These are phyloP conservation scores for Sisyra nigra DNA, from an alignment of 2,888 invertebrate species.

Conservation along the genomic window DNA sequence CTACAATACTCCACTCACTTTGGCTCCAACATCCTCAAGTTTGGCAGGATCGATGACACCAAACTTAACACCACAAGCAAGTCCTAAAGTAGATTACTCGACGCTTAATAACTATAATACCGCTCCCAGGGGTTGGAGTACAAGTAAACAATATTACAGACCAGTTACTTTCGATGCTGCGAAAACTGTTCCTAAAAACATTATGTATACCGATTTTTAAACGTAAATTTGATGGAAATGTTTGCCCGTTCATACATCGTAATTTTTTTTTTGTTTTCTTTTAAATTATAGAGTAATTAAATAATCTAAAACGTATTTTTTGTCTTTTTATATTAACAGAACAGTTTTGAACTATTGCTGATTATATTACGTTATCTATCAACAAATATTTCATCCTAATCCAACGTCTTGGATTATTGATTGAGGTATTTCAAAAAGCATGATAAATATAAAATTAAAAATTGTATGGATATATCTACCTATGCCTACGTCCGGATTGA, in stretches of 20 bases:
- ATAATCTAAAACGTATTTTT: neutral
- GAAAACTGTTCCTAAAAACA: conserved; percentile 11
- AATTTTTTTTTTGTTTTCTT: neutral
- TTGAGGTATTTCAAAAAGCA: too few relatives aligned
- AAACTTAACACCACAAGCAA: conserved; percentile 9
- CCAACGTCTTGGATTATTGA: too few relatives aligned
- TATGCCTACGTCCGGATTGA: conserved; percentile 6
- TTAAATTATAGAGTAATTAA: neutral
- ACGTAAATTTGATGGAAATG: conserved; percentile 5
- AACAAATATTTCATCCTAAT: too few relatives aligned
- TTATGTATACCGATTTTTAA: conserved; percentile 37
- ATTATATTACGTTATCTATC: neutral
- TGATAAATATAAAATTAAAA: too few relatives aligned
- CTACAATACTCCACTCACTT: conserved; percentile 10
- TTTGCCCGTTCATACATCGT: neutral
- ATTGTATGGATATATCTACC: too few relatives aligned
- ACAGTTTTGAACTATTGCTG: neutral
- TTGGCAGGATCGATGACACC: neutral
- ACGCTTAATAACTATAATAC: conserved; percentile 58
- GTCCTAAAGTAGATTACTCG: conserved; percentile 14
- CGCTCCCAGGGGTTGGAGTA: conserved; percentile 69
- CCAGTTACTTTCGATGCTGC: conserved; percentile 51
- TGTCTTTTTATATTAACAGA: neutral
- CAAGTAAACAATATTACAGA: conserved; percentile 48
- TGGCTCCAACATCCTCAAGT: conserved; percentile 7